Percentiles rank a stretch among this genome's conserved stretches.
Evolutionary conservation across 2,888 invertebrate species (phyloP).

Genomic region (Crioceris asparagi): DNA sequence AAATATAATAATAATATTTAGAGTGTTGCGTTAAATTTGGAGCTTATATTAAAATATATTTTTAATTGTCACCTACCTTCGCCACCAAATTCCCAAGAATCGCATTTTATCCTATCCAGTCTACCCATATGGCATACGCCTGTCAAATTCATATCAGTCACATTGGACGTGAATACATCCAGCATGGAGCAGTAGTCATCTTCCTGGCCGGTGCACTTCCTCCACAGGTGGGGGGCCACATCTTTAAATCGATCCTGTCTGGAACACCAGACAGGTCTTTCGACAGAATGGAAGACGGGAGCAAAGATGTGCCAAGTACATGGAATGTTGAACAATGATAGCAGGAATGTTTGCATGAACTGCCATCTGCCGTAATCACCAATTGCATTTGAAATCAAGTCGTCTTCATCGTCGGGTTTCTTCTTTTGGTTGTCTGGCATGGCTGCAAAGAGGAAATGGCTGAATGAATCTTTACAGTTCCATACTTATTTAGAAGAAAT

Average conservation of each 20-base stretch:
- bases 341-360: conserved; percentile 58
- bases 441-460: conserved; percentile 1
- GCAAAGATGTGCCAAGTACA: conserved; percentile 74
- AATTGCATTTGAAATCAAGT: conserved; percentile 56
- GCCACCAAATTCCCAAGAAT: conserved; percentile 33
- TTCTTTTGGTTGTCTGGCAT: not conserved
- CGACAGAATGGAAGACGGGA: conserved; percentile 61
- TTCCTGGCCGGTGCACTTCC: conserved; percentile 52
- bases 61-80: too few relatives aligned
- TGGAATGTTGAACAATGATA: conserved; percentile 67
- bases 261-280: conserved; percentile 60
- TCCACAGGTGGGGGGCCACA: conserved; percentile 48
- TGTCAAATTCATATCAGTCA: conserved; percentile 18
- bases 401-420: conserved; percentile 27
- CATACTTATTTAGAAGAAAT: too few relatives aligned
- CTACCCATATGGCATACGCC: too few relatives aligned
- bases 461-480: too few relatives aligned
- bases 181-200: conserved; percentile 47
- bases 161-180: conserved; percentile 37
- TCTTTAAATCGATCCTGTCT: conserved; percentile 45
- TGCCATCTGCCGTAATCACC: conserved; percentile 73
- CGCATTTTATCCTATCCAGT: conserved; percentile 24
- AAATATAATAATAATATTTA: too few relatives aligned
- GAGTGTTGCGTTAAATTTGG: too few relatives aligned
- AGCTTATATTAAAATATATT: too few relatives aligned